These are phyloP conservation scores for Karalla daura DNA, from an alignment of 2,797 vertebrate species.

Conservation along the genomic window DNA sequence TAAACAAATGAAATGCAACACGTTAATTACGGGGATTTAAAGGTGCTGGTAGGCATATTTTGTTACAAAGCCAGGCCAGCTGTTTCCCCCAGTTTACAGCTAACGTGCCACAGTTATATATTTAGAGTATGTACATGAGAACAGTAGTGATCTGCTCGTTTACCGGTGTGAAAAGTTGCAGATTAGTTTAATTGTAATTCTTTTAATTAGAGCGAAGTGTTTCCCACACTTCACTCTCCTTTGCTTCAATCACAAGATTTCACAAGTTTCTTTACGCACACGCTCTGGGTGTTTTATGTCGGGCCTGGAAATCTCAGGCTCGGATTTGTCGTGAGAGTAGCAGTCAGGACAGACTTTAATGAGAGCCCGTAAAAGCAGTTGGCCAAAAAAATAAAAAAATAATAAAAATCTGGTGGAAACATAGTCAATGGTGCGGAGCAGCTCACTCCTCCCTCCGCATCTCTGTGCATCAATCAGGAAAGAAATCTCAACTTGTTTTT, in stretches of 20 bases:
- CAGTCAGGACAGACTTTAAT: neutral
- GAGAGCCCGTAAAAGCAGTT: neutral
- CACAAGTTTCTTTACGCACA: neutral
- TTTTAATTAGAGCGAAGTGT: neutral
- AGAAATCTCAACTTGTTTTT: constrained; percentile 18
- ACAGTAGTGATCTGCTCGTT: neutral
- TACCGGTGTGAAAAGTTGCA: neutral
- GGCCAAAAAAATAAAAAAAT: no score
- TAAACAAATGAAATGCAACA: neutral
- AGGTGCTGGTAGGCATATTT: neutral
- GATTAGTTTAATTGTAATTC: neutral
- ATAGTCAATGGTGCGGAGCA: neutral
- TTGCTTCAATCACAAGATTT: constrained; percentile 10
- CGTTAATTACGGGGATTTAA: neutral
- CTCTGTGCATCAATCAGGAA: neutral
- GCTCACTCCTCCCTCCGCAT: neutral
- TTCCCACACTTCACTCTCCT: neutral
- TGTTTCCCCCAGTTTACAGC: neutral
- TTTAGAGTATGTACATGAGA: neutral
- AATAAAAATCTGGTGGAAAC: constrained; percentile 24
- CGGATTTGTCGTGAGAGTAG: constrained; percentile 1
- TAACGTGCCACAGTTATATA: neutral
- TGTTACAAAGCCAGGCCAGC: neutral
- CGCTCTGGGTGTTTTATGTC: constrained; percentile 1
- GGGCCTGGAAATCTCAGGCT: neutral